These are phyloP conservation scores for Byasa hedistus DNA, from an alignment of 2,888 invertebrate genomes.

Conservation along the genomic window DNA sequence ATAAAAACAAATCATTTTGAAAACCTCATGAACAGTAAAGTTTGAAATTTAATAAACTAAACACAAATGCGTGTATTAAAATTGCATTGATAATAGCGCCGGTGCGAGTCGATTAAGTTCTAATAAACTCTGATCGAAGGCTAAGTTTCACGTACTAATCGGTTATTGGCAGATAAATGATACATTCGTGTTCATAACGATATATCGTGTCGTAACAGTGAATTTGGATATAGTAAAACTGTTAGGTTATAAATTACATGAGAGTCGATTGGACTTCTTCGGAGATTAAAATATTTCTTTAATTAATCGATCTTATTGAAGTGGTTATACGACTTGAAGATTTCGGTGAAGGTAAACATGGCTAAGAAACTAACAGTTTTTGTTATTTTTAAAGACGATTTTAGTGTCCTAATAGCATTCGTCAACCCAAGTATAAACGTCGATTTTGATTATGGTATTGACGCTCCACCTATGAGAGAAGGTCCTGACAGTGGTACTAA, in stretches of 20 bases:
- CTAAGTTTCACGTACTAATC: conserved; percentile 26
- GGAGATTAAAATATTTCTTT: background rate
- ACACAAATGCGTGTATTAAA: conserved; percentile 12
- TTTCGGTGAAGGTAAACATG: no score
- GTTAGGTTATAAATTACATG: background rate
- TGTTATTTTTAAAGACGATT: no score
- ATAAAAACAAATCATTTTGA: background rate
- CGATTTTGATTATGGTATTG: no score
- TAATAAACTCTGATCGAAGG: conserved; percentile 29
- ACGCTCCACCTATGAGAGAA: no score
- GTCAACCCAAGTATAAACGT: no score
- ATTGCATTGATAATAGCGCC: conserved; percentile 10
- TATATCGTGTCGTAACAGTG: conserved; percentile 2
- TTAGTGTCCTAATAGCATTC: no score
- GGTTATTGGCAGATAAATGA: conserved; percentile 8
- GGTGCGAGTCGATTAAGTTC: conserved; percentile 27
- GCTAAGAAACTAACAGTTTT: no score
- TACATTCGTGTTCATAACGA: conserved; percentile 7
- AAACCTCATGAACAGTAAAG: background rate
- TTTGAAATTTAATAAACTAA: background rate
- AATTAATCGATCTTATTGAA: no score
- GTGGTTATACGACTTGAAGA: no score
- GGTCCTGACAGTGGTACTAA: no score
- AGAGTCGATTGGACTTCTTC: background rate
- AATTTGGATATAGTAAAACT: background rate